phyloP scores from a whole-genome alignment of 2,797 vertebrate genomes.

The Premnoplex brunnescens region DNA sequence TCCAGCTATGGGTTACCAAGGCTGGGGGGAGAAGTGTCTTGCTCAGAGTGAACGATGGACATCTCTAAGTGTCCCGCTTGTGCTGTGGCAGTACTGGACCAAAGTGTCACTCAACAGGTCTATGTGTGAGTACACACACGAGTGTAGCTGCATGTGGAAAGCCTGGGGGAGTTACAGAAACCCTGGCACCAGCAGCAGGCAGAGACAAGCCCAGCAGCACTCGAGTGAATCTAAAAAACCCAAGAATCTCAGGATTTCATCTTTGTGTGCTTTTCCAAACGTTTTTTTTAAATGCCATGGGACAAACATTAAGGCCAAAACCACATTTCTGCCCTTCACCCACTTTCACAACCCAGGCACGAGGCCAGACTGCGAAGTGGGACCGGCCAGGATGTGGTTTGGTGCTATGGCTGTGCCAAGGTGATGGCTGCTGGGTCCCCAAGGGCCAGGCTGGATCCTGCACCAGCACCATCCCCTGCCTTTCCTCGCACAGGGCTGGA shows the following conservation, averaged over 20 bases:
- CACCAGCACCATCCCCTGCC: not conserved
- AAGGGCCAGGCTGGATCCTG: not conserved
- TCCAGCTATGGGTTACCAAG: not conserved
- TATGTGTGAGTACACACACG: rapidly evolving
- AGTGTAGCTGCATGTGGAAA: not conserved
- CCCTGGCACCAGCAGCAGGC: not conserved
- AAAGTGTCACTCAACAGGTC: not conserved
- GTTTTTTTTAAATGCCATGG: not conserved
- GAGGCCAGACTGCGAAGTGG: not conserved
- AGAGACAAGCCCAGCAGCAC: not conserved
- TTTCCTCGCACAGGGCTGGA: not conserved
- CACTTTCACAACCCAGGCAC: not conserved
- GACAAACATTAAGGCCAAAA: not conserved
- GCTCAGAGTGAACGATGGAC: not conserved
- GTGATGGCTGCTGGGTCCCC: not conserved
- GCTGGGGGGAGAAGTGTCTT: not conserved
- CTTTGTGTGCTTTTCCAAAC: not conserved
- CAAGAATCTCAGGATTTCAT: not conserved
- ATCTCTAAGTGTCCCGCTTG: not conserved
- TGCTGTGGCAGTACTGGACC: not conserved
- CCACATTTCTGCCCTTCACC: not conserved
- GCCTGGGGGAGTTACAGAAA: not conserved
- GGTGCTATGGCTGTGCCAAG: not conserved
- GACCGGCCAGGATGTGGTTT: not conserved
- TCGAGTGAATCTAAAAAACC: not conserved